Evolutionary conservation across 2,888 invertebrate genomes (phyloP), one percentile per base, ranked within the genome.

Genomic region (Drosophila meridiana): DNA sequence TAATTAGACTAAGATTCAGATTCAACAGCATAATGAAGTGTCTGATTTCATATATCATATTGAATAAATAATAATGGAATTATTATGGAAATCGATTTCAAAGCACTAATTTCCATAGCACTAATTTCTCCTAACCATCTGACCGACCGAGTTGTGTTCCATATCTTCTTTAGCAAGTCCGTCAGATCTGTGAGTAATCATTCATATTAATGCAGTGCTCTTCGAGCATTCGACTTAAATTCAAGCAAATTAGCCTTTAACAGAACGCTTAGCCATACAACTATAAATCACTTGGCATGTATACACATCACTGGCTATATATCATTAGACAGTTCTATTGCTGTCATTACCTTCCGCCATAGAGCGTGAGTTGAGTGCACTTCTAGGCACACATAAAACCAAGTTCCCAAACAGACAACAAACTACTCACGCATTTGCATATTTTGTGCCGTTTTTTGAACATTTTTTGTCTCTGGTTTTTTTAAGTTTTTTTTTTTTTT

Each of bases 381-480:
- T 36, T 20, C 20, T 52, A 30, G 13, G 34, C 67, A 30, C 34
- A 64, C 34, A 68, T 32, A 43, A 32, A 57, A 20, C 43, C 42
- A 69, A 64, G n/a, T 59, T 62, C 52, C 63, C 34, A 50, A 57
- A 40, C 57, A 52, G 50, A 34, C 53, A 48, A 30, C 58, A 60
- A 74, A 68, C 61, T 60, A 60, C 30, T 53, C 32, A 53, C 48
- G 68, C 75, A 78, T 72, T 78, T 78, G 78, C 78, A 78, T 78
- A 75, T 78, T 57, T 56, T 71, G 62, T 20, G 60, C 57, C 42
- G 57, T 43, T 59, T 59, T 68, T 68, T 63, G 34, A 48, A 9
- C 14, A 36, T 53, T 52, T 68, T 58, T 36, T 36, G 34, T 53
- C 2, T 53, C 2, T 36, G 2, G 0, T 53, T 36, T 52, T 53